Conservation (phyloP, 2,888 invertebrate genomes). For the Cyclophora punctaria region DNA sequence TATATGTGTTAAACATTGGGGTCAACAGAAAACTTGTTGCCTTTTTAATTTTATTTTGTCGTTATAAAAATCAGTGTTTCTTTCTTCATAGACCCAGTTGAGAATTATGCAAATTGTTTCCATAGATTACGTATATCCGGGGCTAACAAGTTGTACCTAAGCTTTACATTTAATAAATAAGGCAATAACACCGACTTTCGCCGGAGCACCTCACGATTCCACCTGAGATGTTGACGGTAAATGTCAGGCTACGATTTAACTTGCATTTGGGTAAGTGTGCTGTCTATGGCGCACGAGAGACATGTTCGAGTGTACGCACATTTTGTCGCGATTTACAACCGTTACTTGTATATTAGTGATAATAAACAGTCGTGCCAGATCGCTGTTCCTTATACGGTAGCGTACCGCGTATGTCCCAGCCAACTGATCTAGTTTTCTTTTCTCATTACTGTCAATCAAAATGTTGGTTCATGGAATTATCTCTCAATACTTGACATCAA, state of each 20-base stretch:
- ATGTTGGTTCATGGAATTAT: too few species aligned
- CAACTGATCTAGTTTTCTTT: constrained; percentile 11
- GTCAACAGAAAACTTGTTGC: too few species aligned
- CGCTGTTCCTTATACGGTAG: constrained; percentile 21
- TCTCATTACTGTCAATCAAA: constrained; percentile 3
- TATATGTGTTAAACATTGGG: too few species aligned
- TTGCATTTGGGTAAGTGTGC: constrained; percentile 31
- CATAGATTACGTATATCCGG: constrained; percentile 37
- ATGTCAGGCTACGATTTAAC: constrained; percentile 1
- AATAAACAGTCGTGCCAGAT: constrained; percentile 35
- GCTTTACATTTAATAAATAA: constrained; percentile 24
- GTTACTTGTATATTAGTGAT: constrained; percentile 37
- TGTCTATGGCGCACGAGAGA: constrained; percentile 18
- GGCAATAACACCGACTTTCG: constrained; percentile 27
- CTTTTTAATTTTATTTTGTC: too few species aligned
- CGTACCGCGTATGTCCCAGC: constrained; percentile 19
- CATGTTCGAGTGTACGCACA: constrained; percentile 8
- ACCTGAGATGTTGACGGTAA: constrained; percentile 9
- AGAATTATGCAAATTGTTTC: constrained; percentile 17
- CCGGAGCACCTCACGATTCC: constrained; percentile 19
- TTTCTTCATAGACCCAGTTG: too few species aligned
- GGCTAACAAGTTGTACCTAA: constrained; percentile 31
- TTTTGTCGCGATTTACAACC: constrained; percentile 31
- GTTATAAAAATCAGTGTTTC: too few species aligned
- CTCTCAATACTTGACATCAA: too few species aligned